Percentiles rank a stretch among this genome's conserved stretches.
Evolutionary conservation across 2,888 invertebrate genomes (phyloP).

Genomic region (Caenorhabditis drosophilae): DNA sequence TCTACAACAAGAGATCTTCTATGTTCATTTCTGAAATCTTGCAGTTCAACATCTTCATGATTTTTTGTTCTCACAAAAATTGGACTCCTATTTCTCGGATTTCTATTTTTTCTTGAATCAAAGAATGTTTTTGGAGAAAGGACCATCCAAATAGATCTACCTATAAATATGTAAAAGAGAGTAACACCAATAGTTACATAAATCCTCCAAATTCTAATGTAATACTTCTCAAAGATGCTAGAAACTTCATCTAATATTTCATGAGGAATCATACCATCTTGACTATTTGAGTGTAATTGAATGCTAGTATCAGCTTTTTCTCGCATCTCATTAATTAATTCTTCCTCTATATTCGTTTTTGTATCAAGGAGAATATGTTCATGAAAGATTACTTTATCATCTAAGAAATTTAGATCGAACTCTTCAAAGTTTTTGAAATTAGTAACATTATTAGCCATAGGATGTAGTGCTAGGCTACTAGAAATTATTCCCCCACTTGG

Average conservation of each 20-base stretch:
- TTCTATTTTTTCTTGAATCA: constrained; percentile 6
- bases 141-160: constrained; percentile 34
- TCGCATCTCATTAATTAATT: constrained; percentile 36
- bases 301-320: constrained; percentile 41
- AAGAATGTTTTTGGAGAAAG: constrained; percentile 20
- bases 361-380: constrained; percentile 32
- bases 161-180: constrained; percentile 36
- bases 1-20: constrained; percentile 13
- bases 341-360: constrained; percentile 38
- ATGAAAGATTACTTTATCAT: constrained; percentile 38
- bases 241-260: constrained; percentile 41
- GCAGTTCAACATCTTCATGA: neutral
- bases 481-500: constrained; percentile 18
- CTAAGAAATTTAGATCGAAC: constrained; percentile 29
- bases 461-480: constrained; percentile 19
- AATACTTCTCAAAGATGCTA: constrained; percentile 30
- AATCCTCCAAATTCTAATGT: constrained; percentile 37
- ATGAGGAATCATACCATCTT: constrained; percentile 45
- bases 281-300: constrained; percentile 34
- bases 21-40: neutral
- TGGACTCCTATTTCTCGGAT: constrained; percentile 5
- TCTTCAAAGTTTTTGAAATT: constrained; percentile 31
- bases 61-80: neutral
- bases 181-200: constrained; percentile 45
- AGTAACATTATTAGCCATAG: constrained; percentile 19